phyloP scores from a whole-genome alignment of 2,797 vertebrate species.

The Anguilla obscura region DNA sequence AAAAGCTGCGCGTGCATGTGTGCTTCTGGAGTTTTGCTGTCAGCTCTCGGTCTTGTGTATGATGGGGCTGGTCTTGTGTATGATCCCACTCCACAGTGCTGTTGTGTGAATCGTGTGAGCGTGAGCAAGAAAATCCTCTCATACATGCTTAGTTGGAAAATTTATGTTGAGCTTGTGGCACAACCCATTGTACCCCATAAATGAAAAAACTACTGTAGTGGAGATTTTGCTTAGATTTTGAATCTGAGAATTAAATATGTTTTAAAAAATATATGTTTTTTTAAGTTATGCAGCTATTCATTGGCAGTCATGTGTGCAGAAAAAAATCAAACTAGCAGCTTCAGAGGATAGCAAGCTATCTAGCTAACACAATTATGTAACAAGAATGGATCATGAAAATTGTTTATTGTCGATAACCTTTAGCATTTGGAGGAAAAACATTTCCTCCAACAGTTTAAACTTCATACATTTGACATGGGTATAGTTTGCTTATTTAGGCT shows the following conservation, averaged over 20 bases:
- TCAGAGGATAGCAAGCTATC: background rate
- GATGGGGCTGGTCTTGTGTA: background rate
- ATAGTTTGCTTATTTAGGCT: background rate
- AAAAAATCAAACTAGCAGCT: background rate
- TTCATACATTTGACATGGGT: background rate
- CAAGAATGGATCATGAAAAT: background rate
- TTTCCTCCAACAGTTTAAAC: background rate
- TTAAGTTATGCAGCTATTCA: background rate
- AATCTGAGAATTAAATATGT: background rate
- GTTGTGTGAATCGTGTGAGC: background rate
- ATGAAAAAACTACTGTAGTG: background rate
- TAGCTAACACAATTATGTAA: background rate
- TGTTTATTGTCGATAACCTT: background rate
- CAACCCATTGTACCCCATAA: background rate
- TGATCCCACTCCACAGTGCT: background rate
- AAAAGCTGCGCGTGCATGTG: background rate
- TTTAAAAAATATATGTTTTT: background rate
- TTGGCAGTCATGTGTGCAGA: background rate
- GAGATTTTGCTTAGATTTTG: background rate
- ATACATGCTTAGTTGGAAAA: background rate
- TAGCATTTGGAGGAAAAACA: background rate
- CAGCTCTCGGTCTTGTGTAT: constrained; percentile 4
- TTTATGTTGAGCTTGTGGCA: background rate
- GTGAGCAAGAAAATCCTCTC: background rate
- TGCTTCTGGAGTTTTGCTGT: background rate